Evolutionary conservation across 2,113 vertebrate genomes (phyloP), one percentile per base, ranked within the genome.

Genomic region (Poeciliopsis occidentalis): DNA sequence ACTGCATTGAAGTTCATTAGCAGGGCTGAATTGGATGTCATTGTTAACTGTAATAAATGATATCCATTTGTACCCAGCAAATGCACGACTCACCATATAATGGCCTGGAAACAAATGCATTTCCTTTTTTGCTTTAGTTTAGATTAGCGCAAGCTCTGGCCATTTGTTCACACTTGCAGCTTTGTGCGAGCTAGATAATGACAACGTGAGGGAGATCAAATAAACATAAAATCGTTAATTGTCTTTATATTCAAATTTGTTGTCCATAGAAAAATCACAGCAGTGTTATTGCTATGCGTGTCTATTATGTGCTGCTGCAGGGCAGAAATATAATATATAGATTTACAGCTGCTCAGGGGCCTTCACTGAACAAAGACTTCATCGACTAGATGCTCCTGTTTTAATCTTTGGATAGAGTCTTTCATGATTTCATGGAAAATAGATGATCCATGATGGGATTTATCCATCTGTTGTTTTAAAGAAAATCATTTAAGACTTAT

Each of bases 1-100:
- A 92, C 88, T 91, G 87, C 90, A 92, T 91, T 92, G 87, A 90
- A 92, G 87, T 93, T 92, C 89, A 94, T 94, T 94, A 93, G 84
- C 84, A n/a, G 66, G 71, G 80, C 79, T 87, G 86, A 91, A 93
- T 92, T 91, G 85, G 88, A 90, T 91, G 90, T 90, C 90, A 93
- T 91, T 92, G 90, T 92, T 93, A 94, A 93, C 83, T 76, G 87
- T 92, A 90, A 92, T 91, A 87, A 93, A 93, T 92, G 86, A 81
- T 67, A 71, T 89, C 80, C 88, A 86, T 93, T 90, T 89, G 82
- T 84, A 85, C 72, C 81, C 82, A 39, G 82, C 81, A 83, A 90
- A 90, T 90, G 85, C 84, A 91, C 69, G 68, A 76, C 84, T 89
- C 82, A 81, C 85, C 83, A 88, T 91, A 86, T 90, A 92, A 93